Evolutionary conservation across 2,888 invertebrate genomes (phyloP), one percentile per base, ranked within the genome.

Genomic region (Stenichneumon culpator): DNA sequence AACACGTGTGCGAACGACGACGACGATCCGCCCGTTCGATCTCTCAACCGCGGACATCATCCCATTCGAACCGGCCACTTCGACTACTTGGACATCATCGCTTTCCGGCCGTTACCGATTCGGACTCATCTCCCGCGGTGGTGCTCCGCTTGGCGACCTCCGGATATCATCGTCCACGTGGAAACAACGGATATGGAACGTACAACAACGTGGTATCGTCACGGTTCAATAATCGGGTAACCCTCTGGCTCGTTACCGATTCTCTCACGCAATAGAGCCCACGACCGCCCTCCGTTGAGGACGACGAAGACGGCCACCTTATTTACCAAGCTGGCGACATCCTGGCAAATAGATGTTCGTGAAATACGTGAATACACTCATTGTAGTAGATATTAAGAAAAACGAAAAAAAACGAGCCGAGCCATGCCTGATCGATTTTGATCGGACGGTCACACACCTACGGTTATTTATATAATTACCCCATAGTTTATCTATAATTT

Each of bases 291-390:
- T 97, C 98, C 95, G 97, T 99, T 95, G 98, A 98, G 97, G 99
- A 99, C 96, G 99, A 99, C 96, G 98, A 98, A 96, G 99, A 99
- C 95, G 99, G 99, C 95, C 99, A 99, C 96, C 98, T 99, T 96
- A 97, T 99, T 95, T 99, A 99, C 97, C 97, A 97, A 96, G 97
- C 97, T 95, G 99, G 99, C 96, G 99, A 99, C 96, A 96, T 98
- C 96, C 98, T 99, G 95, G 98, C 98, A 97, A 98, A 98, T 96
- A 97, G 99, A 98, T 99, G 99, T 98, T 98, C 98, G 98, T 98
- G 97, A 97, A 97, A 88, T 97, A 97, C 96, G 95, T 94, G 93
- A 94, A 93, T 93, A 93, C 93, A 93, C 92, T 93, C 92, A 93
- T 94, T 94, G 94, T 93, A 93, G 93, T 94, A 93, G 93, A 93